Evolutionary conservation across 1,140 invertebrate species (phyloP).

Genomic region (Caenorhabditis briggsae): DNA sequence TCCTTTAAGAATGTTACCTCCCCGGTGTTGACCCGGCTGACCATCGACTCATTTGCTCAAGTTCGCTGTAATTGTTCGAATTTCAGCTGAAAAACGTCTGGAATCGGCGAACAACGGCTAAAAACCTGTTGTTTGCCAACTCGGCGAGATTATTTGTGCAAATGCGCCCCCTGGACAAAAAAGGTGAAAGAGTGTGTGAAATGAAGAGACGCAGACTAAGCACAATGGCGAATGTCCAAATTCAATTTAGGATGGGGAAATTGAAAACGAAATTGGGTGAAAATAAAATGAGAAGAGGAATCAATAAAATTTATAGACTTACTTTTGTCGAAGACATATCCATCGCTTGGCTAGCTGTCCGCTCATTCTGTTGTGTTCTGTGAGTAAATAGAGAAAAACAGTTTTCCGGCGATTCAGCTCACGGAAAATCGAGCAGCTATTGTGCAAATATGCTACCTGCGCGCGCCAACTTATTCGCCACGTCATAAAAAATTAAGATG

Average conservation of each 20-base stretch:
- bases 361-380: constrained; percentile 1
- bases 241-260: constrained; percentile 16
- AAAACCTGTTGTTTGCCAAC: constrained; percentile 37
- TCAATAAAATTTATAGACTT: background rate
- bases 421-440: background rate
- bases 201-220: background rate
- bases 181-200: background rate
- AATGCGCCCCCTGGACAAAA: background rate
- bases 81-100: constrained; percentile 22
- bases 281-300: background rate
- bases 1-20: background rate
- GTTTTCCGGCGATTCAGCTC: constrained; percentile 35
- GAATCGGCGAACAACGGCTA: background rate
- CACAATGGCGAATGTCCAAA: constrained; percentile 15
- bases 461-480: constrained; percentile 27
- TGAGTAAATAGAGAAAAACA: constrained; percentile 24
- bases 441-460: constrained; percentile 33
- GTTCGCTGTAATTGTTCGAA: constrained; percentile 26
- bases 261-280: background rate
- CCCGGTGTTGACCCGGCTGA: constrained; percentile 46
- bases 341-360: constrained; percentile 23
- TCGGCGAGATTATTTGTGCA: constrained; percentile 1
- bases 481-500: background rate
- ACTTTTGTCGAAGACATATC: constrained; percentile 38
- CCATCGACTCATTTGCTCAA: constrained; percentile 50